A percentile compares a stretch with the other conserved stretches of the same genome.
These are phyloP conservation scores for Capreolus pygargus DNA, from an alignment of 2,113 vertebrate species.

Conservation along the genomic window DNA sequence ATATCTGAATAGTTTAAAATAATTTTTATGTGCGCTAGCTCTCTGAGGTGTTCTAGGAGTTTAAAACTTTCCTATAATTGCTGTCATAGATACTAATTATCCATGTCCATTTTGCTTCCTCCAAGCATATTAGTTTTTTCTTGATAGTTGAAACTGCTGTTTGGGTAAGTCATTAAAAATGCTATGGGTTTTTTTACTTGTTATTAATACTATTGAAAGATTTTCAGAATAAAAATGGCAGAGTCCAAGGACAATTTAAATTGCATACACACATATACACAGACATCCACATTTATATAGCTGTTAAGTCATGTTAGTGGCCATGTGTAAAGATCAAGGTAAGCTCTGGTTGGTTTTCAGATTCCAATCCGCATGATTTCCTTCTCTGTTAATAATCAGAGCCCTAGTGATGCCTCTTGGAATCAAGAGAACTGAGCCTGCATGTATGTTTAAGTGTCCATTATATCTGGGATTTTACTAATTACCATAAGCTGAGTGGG, in stretches of 20 bases:
- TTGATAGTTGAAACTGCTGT: not conserved
- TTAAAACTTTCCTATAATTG: not conserved
- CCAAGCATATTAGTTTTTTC: not conserved
- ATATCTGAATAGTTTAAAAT: not conserved
- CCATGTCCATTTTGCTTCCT: not conserved
- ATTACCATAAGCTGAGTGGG: not conserved
- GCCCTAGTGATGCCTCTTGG: not conserved
- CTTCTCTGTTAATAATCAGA: not conserved
- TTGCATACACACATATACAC: not conserved
- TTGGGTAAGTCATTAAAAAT: constrained; percentile 13
- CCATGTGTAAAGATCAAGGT: constrained; percentile 42
- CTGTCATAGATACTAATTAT: not conserved
- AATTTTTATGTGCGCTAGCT: not conserved
- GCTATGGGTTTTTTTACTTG: not conserved
- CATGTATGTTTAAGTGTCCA: not conserved
- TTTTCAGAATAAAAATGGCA: constrained; percentile 35
- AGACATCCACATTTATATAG: not conserved
- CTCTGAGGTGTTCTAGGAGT: not conserved
- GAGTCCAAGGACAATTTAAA: not conserved
- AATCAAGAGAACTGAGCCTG: not conserved
- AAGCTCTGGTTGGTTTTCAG: constrained; percentile 3
- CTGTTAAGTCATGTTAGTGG: not conserved
- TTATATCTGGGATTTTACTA: not conserved
- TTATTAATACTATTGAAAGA: not conserved
- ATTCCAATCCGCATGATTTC: not conserved